These are phyloP conservation scores for Platysteira castanea DNA, from an alignment of 2,113 vertebrate species.

Conservation along the genomic window DNA sequence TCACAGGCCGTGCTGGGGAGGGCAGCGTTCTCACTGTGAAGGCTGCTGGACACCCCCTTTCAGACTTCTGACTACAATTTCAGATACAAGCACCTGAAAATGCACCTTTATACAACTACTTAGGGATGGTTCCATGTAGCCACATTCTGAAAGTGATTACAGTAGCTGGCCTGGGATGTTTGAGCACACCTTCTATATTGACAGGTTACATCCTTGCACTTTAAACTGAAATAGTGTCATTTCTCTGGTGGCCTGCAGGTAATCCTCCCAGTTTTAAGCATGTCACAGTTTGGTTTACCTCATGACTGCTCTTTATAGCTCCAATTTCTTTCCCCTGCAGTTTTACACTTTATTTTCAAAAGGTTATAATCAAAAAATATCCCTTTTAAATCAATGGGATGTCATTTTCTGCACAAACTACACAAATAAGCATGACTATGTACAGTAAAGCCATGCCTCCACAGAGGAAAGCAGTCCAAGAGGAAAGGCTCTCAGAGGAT, in stretches of 20 bases:
- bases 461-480: not conserved
- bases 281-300: not conserved
- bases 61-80: not conserved
- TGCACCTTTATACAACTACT: not conserved
- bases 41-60: rapidly evolving
- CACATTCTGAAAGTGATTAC: not conserved
- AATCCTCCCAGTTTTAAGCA: not conserved
- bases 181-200: not conserved
- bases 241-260: not conserved
- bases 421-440: not conserved
- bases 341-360: not conserved
- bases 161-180: not conserved
- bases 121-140: too few species aligned
- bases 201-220: not conserved
- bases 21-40: rapidly evolving
- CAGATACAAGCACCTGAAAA: rapidly evolving
- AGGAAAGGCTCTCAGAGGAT: not conserved
- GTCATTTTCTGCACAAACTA: not conserved
- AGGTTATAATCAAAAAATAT: not conserved
- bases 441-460: not conserved
- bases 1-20: not conserved
- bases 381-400: not conserved
- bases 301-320: not conserved
- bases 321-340: not conserved
- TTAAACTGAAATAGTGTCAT: not conserved